phyloP scores from a whole-genome alignment of 2,797 vertebrate genomes.

The Urophycis tenuis region DNA sequence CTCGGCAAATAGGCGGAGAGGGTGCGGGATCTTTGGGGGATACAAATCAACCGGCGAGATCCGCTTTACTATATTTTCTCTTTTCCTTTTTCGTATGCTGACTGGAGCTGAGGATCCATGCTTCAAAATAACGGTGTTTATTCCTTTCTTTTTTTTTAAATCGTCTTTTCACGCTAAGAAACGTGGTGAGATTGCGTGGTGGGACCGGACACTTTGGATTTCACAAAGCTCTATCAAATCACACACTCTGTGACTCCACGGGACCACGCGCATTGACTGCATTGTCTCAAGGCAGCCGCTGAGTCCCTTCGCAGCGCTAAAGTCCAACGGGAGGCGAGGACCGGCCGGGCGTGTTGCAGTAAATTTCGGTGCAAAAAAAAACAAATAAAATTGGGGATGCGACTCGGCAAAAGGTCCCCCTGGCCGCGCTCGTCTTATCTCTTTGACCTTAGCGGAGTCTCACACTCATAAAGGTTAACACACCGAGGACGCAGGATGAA shows the following conservation, averaged over 20 bases:
- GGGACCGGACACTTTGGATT: too few relatives aligned
- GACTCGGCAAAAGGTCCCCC: neutral
- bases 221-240: neutral
- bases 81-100: neutral
- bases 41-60: neutral
- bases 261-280: too few relatives aligned
- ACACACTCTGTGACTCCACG: neutral
- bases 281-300: neutral
- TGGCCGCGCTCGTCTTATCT: neutral
- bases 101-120: neutral
- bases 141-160: neutral
- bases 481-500: neutral
- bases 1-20: neutral
- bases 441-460: neutral
- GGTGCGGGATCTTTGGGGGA: neutral
- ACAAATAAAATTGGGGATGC: neutral
- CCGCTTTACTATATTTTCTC: neutral
- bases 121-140: neutral
- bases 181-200: neutral
- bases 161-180: neutral
- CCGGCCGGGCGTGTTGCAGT: neutral
- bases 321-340: neutral
- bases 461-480: neutral
- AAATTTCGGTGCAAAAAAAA: neutral
- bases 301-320: neutral